Evolutionary conservation across 2,888 invertebrate species (phyloP), one percentile per base, ranked within the genome.

Genomic region (Nipponacmea schrenckii): DNA sequence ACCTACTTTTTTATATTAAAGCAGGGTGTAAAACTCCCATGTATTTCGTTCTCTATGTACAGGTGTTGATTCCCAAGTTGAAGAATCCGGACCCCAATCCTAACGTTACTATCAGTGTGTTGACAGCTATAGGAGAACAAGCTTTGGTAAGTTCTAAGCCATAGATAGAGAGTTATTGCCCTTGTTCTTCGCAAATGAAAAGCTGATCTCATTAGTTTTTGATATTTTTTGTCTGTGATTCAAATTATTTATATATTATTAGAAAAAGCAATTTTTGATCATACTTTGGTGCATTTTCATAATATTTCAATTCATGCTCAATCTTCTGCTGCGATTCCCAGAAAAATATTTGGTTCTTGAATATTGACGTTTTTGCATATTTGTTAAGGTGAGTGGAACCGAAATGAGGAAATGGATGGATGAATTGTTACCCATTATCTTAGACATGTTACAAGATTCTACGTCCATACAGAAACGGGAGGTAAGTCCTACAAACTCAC

Each of bases 361-460:
- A n/a, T n/a, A n/a, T n/a, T 24, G n/a, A n/a, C n/a, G 24, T n/a
- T 17, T 62, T 4, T 5, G 14, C 14, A 15, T 50, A 1, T 77
- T 17, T 62, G 69, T 74, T 17, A 75, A 91, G 91, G 91, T 92
- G 5, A 91, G 92, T 80, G 96, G 96, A 56, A 92, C 92, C 68
- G 97, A 97, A 84, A 94, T 99, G 90, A 94, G 94, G 84, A 93
- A 94, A 79, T 96, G 95, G 93, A 86, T 97, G 87, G 94, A 94
- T 74, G 96, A 97, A 83, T 90, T 99, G 3, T 91, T 98, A 75
- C 93, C 94, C 0, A 95, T 97, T 79, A 91, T 99, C 39, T 90
- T 98, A 12, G 96, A 97, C 85, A 94, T 98, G 92, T 90, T 99
- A 68, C 95, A 95, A n/a, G 99, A 99, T 89, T 95, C 97, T 0